phyloP scores from a whole-genome alignment of 2,113 vertebrate genomes.

The Rhipidura dahli region DNA sequence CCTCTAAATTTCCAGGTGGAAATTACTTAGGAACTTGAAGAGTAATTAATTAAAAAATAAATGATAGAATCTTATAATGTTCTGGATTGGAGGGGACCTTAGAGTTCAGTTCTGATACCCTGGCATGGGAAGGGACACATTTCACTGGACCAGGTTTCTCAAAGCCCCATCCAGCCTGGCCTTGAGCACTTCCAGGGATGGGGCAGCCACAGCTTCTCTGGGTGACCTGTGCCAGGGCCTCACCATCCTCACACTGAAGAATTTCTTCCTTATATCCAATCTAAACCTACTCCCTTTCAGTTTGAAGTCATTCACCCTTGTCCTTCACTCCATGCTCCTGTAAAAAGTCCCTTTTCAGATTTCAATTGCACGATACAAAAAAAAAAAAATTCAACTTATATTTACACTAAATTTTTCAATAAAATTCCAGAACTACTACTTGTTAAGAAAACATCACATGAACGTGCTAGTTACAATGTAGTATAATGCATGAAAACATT shows the following conservation, averaged over 20 bases:
- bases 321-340: background rate
- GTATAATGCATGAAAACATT: background rate
- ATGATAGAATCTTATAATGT: background rate
- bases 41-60: background rate
- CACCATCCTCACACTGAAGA: rapidly evolving
- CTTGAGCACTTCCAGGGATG: background rate
- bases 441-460: background rate
- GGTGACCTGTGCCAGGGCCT: background rate
- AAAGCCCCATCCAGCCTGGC: background rate
- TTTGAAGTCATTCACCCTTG: background rate
- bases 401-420: background rate
- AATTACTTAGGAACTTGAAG: background rate
- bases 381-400: background rate
- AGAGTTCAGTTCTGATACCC: background rate
- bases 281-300: background rate
- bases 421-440: background rate
- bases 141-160: background rate
- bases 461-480: background rate
- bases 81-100: background rate
- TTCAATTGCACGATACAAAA: background rate
- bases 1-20: background rate
- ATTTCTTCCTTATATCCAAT: background rate
- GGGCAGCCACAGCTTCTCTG: background rate
- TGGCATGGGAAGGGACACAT: background rate
- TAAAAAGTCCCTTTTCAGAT: background rate